phyloP scores from a whole-genome alignment of 2,888 invertebrate species.

The Ormia ochracea region DNA sequence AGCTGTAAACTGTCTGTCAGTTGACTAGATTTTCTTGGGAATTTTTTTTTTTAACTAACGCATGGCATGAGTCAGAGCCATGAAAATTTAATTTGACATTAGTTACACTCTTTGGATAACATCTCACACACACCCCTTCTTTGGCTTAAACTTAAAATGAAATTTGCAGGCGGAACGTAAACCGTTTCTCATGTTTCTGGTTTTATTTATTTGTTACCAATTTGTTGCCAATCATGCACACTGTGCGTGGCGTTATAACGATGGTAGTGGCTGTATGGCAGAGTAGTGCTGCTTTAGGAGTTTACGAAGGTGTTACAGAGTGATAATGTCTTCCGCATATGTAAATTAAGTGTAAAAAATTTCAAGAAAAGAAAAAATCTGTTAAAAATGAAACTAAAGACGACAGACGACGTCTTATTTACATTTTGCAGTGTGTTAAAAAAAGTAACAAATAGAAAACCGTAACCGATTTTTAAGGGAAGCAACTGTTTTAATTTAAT shows the following conservation, averaged over 20 bases:
- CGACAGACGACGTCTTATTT: not conserved
- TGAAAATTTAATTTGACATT: no score
- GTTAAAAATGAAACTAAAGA: slow-evolving; percentile 23
- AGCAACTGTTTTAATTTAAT: not conserved
- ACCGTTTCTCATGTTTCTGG: no score
- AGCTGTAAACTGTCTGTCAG: no score
- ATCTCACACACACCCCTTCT: no score
- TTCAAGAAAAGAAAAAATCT: not conserved
- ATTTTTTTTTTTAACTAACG: no score
- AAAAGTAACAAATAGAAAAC: not conserved
- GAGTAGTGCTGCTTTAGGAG: not conserved
- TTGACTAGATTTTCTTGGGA: no score
- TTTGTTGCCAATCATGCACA: not conserved
- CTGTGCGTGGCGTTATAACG: not conserved
- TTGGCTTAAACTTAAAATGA: no score
- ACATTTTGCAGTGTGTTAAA: not conserved
- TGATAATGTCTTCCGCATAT: slow-evolving; percentile 65
- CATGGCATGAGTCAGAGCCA: no score
- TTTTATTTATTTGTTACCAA: not conserved
- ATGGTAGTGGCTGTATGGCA: not conserved
- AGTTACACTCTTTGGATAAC: no score
- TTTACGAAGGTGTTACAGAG: slow-evolving; percentile 41
- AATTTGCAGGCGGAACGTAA: no score
- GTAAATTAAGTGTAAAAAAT: slow-evolving; percentile 69
- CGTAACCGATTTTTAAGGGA: not conserved